phyloP scores from a whole-genome alignment of 2,113 vertebrate genomes.

The Perognathus longimembris region DNA sequence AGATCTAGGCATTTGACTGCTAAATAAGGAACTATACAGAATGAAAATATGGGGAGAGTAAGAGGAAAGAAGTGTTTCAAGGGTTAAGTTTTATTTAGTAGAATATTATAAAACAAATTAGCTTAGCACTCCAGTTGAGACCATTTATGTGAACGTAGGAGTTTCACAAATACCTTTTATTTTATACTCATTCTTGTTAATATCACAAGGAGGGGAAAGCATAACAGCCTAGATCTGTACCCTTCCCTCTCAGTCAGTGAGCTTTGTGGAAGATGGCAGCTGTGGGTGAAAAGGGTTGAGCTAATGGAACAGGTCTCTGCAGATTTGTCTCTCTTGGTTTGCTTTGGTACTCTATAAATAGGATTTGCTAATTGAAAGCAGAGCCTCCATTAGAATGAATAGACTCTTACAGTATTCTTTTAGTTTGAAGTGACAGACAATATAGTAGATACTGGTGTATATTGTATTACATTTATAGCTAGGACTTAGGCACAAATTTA shows the following conservation, averaged over 20 bases:
- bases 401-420: slow-evolving; percentile 17
- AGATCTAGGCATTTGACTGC: neutral
- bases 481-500: slow-evolving; percentile 15
- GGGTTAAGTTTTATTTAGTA: slow-evolving; percentile 35
- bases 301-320: neutral
- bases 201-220: neutral
- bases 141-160: neutral
- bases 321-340: neutral
- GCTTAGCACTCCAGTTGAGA: neutral
- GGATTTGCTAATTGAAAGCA: neutral
- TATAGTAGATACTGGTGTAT: neutral
- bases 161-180: slow-evolving; percentile 36
- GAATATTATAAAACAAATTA: slow-evolving; percentile 24
- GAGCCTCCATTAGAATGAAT: neutral
- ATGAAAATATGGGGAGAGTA: neutral
- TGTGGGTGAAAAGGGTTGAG: neutral
- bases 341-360: neutral
- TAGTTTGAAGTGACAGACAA: slow-evolving; percentile 1
- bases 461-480: slow-evolving; percentile 1
- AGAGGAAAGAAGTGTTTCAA: neutral
- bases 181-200: slow-evolving; percentile 39
- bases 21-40: slow-evolving; percentile 11
- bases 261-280: neutral
- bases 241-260: neutral
- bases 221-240: neutral